Base-by-base conservation (phyloP, 2,113 vertebrate genomes). In the Misgurnus mizolepis region DNA sequence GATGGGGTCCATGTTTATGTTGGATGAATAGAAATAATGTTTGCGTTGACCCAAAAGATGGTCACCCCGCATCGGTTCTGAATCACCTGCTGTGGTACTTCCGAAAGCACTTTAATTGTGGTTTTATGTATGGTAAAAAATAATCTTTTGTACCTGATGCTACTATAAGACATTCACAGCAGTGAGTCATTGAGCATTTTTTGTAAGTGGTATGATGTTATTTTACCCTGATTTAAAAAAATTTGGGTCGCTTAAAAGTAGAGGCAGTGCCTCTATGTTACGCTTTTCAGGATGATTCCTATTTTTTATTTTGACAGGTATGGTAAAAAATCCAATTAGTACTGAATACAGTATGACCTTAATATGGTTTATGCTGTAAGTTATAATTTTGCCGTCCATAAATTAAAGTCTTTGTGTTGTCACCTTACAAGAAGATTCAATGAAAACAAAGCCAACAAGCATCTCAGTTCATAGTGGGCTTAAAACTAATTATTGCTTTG, bases 21-120 rank as follows among this genome's bases (percentile, higher is more conserved):
- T 61, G 10, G 53, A 7, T 27, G 11, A 40, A 62, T 40, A 53
- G 61, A 64, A 78, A 45, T 15, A 66, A n/a, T 73, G 53, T 61
- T 78, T 73, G 67, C 17, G 68, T 18, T 73, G 62, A 66, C 68
- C 76, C 6, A 27, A 66, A 27, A 67, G 53, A 17, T 27, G 76
- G 75, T 73, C 76, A 60, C 15, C 58, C 67, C 6, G 11, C 53
- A 60, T 40, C 61, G 47, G 50, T 9, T 50, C 6, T 72, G 61
- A 53, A 64, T 67, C 75, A 78, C 61, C 53, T 58, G 7, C 2
- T 69, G 15, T 5, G 10, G 40, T 64, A 50, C 55, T 72, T 69
- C 75, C 22, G 15, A 69, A 60, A 78, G 34, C 50, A 49, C 53
- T 71, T 55, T 56, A 12, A 65, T 41, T 39, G n/a, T 11, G 58